Evolutionary conservation across 2,888 invertebrate species (phyloP), one percentile per base, ranked within the genome.

Genomic region (Crossocerus cetratus): DNA sequence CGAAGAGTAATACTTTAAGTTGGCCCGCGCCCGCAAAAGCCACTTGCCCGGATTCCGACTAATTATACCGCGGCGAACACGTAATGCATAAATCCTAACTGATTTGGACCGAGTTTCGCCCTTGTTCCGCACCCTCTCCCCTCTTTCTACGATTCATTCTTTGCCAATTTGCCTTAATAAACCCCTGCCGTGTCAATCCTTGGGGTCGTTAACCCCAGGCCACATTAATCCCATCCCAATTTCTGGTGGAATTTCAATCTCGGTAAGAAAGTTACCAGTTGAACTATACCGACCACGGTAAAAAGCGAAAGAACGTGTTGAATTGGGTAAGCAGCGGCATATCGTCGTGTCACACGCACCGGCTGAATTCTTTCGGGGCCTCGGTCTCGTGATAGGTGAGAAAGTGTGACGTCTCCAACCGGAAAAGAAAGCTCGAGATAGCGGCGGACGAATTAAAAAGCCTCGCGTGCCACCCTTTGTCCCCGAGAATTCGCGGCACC

Each of bases 391-490:
- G 55, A 55, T 21, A 55, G 55, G 5, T 49, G 49, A 16, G 49
- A 21, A 21, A 20, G 14, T 16, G 21, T 23, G 22, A 32, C 32
- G 23, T 14, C 55, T 22, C 23, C n/a, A n/a, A 20, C 5, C 20
- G 14, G 11, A 56, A 53, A 20, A 2, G 11, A 32, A 65, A 32
- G 53, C 18, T 14, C n/a, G 20, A 43, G 43, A 43, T 14, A 42
- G 55, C 53, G 23, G 22, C 8, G 54, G 66, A 62, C 44, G 45
- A 63, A 72, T 68, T 62, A 59, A 72, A 72, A 68, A 63, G 67
- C 59, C 32, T 63, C 59, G 55, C 59, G 66, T 71, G 62, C 22
- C 16, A 20, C 18, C 57, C 32, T 63, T 64, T 66, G 66, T 60
- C 44, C 57, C 61, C 22, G 42, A 22, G 61, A 65, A 66, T 49